Base-by-base conservation (phyloP, 1,140 invertebrate species). In the Branchinecta lynchi region DNA sequence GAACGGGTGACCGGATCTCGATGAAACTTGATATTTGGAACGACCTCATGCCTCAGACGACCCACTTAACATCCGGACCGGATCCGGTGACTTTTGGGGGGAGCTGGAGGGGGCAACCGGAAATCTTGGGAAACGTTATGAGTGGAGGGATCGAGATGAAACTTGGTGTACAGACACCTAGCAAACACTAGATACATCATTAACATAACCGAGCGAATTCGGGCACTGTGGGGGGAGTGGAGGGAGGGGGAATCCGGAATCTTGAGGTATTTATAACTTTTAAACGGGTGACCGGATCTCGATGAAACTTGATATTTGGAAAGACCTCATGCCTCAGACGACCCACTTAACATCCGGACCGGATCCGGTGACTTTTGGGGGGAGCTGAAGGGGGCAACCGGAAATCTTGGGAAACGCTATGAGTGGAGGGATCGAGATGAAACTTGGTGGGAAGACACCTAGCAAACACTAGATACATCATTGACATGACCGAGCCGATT, bases 241-340 rank as follows among this genome's bases (percentile, higher is more conserved):
- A n/a, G n/a, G n/a, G n/a, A n/a, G n/a, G n/a, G n/a, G n/a, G n/a
- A n/a, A n/a, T n/a, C n/a, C n/a, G n/a, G n/a, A n/a, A n/a, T n/a
- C n/a, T n/a, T n/a, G n/a, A n/a, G n/a, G n/a, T n/a, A n/a, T n/a
- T n/a, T n/a, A n/a, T n/a, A n/a, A n/a, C n/a, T n/a, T n/a, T n/a
- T n/a, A n/a, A n/a, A n/a, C n/a, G n/a, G n/a, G n/a, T n/a, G n/a
- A n/a, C n/a, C n/a, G n/a, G n/a, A n/a, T n/a, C n/a, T n/a, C n/a
- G n/a, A n/a, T n/a, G n/a, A n/a, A n/a, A n/a, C n/a, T n/a, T n/a
- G n/a, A n/a, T n/a, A n/a, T n/a, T n/a, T n/a, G n/a, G n/a, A n/a
- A n/a, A n/a, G 46, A 51, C n/a, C 46, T 51, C n/a, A 51, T 51
- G 46, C n/a, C 46, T 51, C 46, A 51, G 46, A 51, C n/a, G 46